Evolutionary conservation across 2,797 vertebrate species (phyloP), one percentile per base, ranked within the genome.

Genomic region (Corythornis leucogaster): DNA sequence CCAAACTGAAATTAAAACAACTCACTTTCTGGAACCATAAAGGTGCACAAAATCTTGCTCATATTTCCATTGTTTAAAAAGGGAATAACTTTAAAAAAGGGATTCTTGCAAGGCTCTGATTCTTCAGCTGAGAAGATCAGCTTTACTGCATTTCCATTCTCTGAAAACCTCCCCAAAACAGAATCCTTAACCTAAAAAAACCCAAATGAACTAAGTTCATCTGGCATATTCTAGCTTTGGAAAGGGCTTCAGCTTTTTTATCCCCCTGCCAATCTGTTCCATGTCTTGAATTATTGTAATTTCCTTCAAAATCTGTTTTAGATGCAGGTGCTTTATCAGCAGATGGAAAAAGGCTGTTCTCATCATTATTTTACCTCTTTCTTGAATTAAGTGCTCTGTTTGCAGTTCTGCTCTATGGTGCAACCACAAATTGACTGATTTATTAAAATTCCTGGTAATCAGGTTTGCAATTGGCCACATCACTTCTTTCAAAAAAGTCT

Each of bases 321-420:
- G 77, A 83, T 8, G 54, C 55, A 83, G 70, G 57, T 73, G 77
- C 62, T 91, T 82, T 80, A 82, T 91, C 82, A 95, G 79, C 82
- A 93, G 57, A 74, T 42, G 50, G 35, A 20, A 33, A 71, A 73
- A 71, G 50, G 58, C 61, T 80, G 28, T 17, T 85, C 51, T 94
- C 79, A 85, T 87, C 17, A 85, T 53, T 74, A 81, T 73, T 89
- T 73, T 58, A 78, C 59, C 48, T 76, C 79, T 69, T 55, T 13
- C 66, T 33, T 76, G 40, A 87, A 62, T n/a, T 85, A 92, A 74
- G 18, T 46, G 64, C 55, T 80, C 53, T 70, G 51, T 85, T 73
- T 87, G 87, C 87, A 87, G 4, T 85, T 13, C 46, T 81, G 15
- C 59, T 35, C 12, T 9, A 69, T 10, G 28, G 24, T 48, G 28